Conservation (phyloP, 2,888 invertebrate species). For the Colletes collaris region DNA sequence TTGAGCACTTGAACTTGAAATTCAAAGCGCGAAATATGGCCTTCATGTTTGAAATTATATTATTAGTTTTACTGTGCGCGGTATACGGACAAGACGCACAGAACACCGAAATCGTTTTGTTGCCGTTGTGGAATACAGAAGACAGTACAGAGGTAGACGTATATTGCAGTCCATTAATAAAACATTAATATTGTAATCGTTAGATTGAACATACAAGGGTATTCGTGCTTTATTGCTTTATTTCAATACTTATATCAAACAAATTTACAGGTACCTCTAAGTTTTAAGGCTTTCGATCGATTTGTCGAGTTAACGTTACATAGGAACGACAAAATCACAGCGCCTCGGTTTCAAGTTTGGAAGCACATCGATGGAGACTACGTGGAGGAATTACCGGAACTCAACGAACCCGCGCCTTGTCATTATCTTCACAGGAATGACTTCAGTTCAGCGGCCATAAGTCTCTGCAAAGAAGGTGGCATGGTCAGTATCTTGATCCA, state of each 20-base stretch:
- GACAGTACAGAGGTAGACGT: constrained; percentile 57
- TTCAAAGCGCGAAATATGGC: constrained; percentile 59
- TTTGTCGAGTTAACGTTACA: constrained; percentile 86
- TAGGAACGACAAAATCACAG: constrained; percentile 86
- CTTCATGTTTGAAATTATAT: constrained; percentile 44
- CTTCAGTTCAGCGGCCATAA: constrained; percentile 87
- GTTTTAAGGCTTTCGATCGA: constrained; percentile 76
- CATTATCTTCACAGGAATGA: constrained; percentile 87
- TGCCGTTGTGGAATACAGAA: constrained; percentile 67
- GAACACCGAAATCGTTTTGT: constrained; percentile 69
- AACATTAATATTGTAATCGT: background rate
- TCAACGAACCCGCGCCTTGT: constrained; percentile 83
- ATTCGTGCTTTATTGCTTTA: background rate
- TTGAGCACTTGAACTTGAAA: constrained; percentile 66
- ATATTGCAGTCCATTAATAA: background rate
- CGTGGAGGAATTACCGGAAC: constrained; percentile 63
- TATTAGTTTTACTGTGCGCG: constrained; percentile 50
- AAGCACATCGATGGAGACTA: constrained; percentile 83
- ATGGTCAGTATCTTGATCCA: constrained; percentile 84
- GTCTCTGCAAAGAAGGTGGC: constrained; percentile 86
- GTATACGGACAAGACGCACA: constrained; percentile 33
- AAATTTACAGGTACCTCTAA: constrained; percentile 73
- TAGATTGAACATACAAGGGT: background rate
- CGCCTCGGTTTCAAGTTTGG: constrained; percentile 87
- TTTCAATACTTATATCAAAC: background rate